These are phyloP conservation scores for Hylia prasina DNA, from an alignment of 2,113 vertebrate species.

Conservation along the genomic window DNA sequence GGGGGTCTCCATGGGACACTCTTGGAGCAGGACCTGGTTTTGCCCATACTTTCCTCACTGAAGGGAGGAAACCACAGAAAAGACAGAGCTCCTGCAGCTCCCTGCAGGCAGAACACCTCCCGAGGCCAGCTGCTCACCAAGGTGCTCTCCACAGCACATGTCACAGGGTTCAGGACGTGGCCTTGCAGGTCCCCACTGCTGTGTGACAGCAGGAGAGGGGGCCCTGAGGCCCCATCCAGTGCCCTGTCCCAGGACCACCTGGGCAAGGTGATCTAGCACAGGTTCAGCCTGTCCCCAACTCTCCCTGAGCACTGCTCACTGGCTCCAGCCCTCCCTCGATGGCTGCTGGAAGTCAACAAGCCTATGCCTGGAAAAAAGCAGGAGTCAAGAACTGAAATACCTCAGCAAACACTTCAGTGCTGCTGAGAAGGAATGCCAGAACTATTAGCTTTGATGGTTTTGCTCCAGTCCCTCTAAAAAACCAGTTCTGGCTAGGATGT, in stretches of 20 bases:
- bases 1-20: background rate
- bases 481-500: background rate
- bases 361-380: background rate
- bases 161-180: background rate
- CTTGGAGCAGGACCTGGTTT: background rate
- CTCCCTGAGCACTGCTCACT: background rate
- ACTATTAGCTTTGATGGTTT: background rate
- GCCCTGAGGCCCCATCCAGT: fast-evolving
- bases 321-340: background rate
- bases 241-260: background rate
- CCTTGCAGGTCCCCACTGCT: background rate
- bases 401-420: background rate
- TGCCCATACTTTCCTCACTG: background rate
- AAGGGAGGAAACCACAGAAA: background rate
- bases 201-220: background rate
- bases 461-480: background rate
- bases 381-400: background rate
- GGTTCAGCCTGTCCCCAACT: background rate
- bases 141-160: background rate
- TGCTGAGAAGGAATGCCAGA: background rate
- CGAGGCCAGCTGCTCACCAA: fast-evolving
- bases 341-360: background rate
- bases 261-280: fast-evolving
- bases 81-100: background rate
- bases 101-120: background rate